These are phyloP conservation scores for Nomia melanderi DNA, from an alignment of 1,140 invertebrate genomes.

Conservation along the genomic window DNA sequence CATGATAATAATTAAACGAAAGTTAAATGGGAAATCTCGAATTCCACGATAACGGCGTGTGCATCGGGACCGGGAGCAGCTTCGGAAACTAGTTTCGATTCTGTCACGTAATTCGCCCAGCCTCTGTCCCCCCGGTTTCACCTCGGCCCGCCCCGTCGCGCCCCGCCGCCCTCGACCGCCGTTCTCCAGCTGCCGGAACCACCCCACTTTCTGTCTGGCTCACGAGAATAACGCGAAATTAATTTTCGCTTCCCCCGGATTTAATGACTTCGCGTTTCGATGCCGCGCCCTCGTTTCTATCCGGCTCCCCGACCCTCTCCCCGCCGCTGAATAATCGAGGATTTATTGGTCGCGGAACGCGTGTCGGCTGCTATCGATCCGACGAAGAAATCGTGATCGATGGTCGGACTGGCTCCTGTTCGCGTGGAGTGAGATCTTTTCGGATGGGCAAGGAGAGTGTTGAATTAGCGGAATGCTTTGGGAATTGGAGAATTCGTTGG, in stretches of 20 bases:
- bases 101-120: conserved; percentile 46
- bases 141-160: too few species aligned
- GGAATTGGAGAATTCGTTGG: too few species aligned
- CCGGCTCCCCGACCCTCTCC: conserved; percentile 11
- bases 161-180: not conserved
- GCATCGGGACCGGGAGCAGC: conserved; percentile 29
- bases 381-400: not conserved
- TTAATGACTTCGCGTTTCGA: conserved; percentile 30
- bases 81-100: conserved; percentile 58
- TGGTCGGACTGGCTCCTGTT: too few species aligned
- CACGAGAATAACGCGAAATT: conserved; percentile 51
- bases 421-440: too few species aligned
- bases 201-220: conserved; percentile 11
- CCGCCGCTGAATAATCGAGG: conserved; percentile 24
- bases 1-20: conserved; percentile 65
- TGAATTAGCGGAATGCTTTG: too few species aligned
- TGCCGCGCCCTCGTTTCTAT: not conserved
- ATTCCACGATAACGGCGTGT: conserved; percentile 46
- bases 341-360: conserved; percentile 22
- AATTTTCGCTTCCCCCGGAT: conserved; percentile 50
- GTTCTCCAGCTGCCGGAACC: not conserved
- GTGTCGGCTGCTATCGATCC: not conserved
- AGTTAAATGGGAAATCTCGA: conserved; percentile 64
- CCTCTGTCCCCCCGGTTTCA: not conserved
- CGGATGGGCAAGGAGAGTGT: too few species aligned